Percentiles rank a stretch among this genome's conserved stretches.
Conservation (phyloP, 2,797 vertebrate species). For the Taeniopygia guttata region DNA sequence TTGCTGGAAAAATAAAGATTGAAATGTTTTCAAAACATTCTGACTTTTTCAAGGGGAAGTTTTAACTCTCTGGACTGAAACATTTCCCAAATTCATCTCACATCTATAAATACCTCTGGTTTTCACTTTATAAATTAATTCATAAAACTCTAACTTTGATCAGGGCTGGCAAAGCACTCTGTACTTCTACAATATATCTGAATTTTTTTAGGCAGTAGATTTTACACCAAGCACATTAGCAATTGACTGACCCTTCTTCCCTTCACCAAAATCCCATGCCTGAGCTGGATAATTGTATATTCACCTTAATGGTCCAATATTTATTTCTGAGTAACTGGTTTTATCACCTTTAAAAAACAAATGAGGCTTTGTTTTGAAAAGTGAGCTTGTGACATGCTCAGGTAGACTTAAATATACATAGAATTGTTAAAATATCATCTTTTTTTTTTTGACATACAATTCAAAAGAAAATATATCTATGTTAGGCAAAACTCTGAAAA, state of each 20-base stretch:
- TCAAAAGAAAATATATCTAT: neutral
- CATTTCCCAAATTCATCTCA: neutral
- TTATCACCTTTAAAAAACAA: neutral
- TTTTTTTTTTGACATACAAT: neutral
- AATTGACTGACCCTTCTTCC: neutral
- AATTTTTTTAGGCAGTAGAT: neutral
- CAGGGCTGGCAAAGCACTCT: neutral
- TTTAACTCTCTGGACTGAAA: conserved; percentile 17
- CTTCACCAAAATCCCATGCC: neutral
- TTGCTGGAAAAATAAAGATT: neutral
- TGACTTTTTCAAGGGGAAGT: conserved; percentile 3
- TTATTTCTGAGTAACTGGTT: neutral
- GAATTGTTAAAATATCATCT: accelerated
- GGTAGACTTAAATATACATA: neutral
- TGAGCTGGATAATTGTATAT: neutral
- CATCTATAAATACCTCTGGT: conserved; percentile 2
- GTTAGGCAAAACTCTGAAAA: neutral
- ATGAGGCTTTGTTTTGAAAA: neutral
- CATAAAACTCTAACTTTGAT: neutral
- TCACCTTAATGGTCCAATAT: neutral
- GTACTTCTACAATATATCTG: neutral
- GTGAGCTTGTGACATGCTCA: neutral
- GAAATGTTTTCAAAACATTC: conserved; percentile 39
- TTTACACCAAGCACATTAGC: neutral
- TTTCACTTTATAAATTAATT: conserved; percentile 19